A percentile compares a stretch with the other conserved stretches of the same genome.
These are phyloP conservation scores for Meloidogyne chitwoodi DNA, from an alignment of 1,140 invertebrate genomes.

Conservation along the genomic window DNA sequence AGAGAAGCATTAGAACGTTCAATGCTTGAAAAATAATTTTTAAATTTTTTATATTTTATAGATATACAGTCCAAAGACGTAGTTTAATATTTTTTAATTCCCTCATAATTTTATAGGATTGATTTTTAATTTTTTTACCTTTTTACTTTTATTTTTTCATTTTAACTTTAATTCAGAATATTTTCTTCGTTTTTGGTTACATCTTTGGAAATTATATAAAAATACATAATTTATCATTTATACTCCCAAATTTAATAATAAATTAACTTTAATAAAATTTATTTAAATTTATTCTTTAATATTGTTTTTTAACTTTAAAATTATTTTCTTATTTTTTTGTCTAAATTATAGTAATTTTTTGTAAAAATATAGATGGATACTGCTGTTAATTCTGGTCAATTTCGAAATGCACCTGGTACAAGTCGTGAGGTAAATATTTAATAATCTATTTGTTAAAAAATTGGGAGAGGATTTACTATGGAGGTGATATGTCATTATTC, in stretches of 20 bases:
- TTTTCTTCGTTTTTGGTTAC: no score
- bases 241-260: not conserved
- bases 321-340: not conserved
- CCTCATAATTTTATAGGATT: no score
- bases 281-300: not conserved
- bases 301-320: not conserved
- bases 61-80: no score
- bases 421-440: slow-evolving; percentile 2
- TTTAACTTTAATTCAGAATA: not conserved
- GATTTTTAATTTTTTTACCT: not conserved
- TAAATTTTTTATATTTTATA: slow-evolving; percentile 2
- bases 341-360: not conserved
- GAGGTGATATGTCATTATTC: no score
- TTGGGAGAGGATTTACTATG: no score
- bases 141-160: not conserved
- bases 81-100: no score
- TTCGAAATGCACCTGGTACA: slow-evolving; percentile 23
- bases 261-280: not conserved
- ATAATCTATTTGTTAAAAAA: not conserved
- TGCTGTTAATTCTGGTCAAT: not conserved
- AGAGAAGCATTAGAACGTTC: slow-evolving; percentile 22
- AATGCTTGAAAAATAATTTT: slow-evolving; percentile 23
- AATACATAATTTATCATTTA: not conserved
- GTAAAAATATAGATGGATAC: not conserved
- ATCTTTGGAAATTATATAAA: not conserved